Evolutionary conservation across 2,113 vertebrate species (phyloP).

Genomic region (Hassar affinis): DNA sequence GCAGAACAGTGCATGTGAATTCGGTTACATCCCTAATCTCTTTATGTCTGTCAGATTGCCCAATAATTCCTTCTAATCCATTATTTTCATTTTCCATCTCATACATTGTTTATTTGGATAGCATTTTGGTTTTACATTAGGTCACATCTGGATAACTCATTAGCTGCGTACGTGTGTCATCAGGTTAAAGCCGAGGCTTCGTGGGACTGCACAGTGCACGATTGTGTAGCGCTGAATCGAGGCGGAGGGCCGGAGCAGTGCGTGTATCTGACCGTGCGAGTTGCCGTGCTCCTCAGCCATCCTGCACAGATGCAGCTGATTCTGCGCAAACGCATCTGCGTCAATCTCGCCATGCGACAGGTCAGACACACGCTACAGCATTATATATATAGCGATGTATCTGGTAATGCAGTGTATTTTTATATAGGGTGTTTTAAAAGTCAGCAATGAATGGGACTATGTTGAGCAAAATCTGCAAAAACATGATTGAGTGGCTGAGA

Average conservation of each 20-base stretch:
- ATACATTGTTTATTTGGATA: too few species aligned
- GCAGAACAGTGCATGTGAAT: background rate
- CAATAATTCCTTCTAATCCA: background rate
- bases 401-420: background rate
- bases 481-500: background rate
- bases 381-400: background rate
- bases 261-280: slow-evolving; percentile 85
- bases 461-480: background rate
- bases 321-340: slow-evolving; percentile 90
- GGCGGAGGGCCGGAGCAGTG: slow-evolving; percentile 81
- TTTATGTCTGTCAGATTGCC: background rate
- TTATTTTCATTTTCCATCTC: background rate
- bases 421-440: background rate
- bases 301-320: slow-evolving; percentile 92
- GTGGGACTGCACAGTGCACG: slow-evolving; percentile 91
- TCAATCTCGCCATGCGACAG: slow-evolving; percentile 83
- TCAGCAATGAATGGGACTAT: background rate
- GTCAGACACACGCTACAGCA: slow-evolving; percentile 55
- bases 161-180: background rate
- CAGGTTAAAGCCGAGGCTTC: slow-evolving; percentile 93
- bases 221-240: slow-evolving; percentile 85
- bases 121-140: background rate
- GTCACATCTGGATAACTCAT: background rate
- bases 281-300: slow-evolving; percentile 90
- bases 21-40: background rate